Evolutionary conservation across 2,797 vertebrate species (phyloP).

Genomic region (Neosilurus mollespiculum): DNA sequence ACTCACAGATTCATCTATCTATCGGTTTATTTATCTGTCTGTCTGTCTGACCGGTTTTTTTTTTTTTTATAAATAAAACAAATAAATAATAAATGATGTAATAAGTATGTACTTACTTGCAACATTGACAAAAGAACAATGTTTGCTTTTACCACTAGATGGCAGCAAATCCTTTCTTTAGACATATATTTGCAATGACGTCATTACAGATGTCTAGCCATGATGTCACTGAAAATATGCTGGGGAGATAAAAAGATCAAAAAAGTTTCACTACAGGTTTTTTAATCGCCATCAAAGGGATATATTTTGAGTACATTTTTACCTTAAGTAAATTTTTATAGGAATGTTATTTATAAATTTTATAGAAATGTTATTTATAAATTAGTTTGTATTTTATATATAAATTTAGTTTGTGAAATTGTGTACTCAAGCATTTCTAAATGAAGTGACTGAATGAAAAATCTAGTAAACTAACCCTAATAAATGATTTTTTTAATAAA

Average conservation of each 20-base stretch:
- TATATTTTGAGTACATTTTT: not conserved
- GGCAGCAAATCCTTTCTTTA: slow-evolving; percentile 24
- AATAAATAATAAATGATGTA: not conserved
- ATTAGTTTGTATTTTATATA: too few relatives aligned
- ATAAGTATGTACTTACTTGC: not conserved
- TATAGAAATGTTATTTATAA: not conserved
- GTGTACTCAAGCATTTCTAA: not conserved
- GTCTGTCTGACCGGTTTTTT: too few relatives aligned
- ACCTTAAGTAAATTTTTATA: too few relatives aligned
- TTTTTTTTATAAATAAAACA: too few relatives aligned
- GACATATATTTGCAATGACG: slow-evolving; percentile 21
- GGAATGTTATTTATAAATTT: not conserved
- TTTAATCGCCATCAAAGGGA: not conserved
- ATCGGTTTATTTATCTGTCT: not conserved
- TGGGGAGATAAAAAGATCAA: not conserved
- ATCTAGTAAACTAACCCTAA: not conserved
- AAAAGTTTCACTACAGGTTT: not conserved
- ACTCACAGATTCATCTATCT: not conserved
- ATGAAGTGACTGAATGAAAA: not conserved
- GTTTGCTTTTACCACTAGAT: slow-evolving; percentile 29
- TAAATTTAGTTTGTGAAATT: not conserved
- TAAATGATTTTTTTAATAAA: too few relatives aligned
- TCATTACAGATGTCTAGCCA: slow-evolving; percentile 34
- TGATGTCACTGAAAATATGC: slow-evolving; percentile 34
- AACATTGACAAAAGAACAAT: not conserved